These are phyloP conservation scores for Brachyhypopomus gauderio DNA, from an alignment of 2,113 vertebrate genomes.

Conservation along the genomic window DNA sequence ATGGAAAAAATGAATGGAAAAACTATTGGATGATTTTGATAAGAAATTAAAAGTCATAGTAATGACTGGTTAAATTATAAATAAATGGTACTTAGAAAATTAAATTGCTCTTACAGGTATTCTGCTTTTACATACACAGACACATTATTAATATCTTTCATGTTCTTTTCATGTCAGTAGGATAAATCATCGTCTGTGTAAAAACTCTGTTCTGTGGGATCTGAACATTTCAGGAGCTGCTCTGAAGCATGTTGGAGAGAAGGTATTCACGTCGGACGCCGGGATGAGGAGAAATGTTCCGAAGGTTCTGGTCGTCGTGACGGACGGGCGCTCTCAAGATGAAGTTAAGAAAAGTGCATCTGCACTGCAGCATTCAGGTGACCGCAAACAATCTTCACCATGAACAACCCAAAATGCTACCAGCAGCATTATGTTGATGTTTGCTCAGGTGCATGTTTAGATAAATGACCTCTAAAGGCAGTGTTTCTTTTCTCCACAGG, in stretches of 20 bases:
- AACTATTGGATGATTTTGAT: background rate
- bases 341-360: constrained; percentile 93
- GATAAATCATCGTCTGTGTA: background rate
- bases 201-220: background rate
- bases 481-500: constrained; percentile 72
- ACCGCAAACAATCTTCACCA: constrained; percentile 42
- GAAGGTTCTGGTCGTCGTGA: constrained; percentile 96
- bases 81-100: background rate
- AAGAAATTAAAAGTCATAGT: background rate
- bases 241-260: constrained; percentile 90
- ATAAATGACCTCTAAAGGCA: background rate
- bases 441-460: background rate
- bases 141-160: background rate
- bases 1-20: too few species aligned
- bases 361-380: constrained; percentile 90
- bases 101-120: background rate
- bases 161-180: background rate
- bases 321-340: constrained; percentile 95
- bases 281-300: constrained; percentile 96
- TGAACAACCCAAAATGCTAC: background rate
- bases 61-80: background rate
- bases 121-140: background rate
- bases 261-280: constrained; percentile 88
- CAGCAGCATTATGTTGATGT: background rate
- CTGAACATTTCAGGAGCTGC: constrained; percentile 78